Evolutionary conservation across 1,140 invertebrate genomes (phyloP).

Genomic region (Spodoptera frugiperda): DNA sequence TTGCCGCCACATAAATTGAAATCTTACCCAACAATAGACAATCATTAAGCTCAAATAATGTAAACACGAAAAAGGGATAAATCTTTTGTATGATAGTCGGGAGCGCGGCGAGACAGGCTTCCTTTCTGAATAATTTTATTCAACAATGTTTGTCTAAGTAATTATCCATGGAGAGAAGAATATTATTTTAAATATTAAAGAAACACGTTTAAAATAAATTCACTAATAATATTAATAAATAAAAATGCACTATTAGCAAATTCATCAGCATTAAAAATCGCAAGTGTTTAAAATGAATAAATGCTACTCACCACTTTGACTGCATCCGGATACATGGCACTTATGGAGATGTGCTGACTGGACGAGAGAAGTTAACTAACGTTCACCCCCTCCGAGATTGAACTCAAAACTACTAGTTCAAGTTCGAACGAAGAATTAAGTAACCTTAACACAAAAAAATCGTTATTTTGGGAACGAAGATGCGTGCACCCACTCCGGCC

Average conservation of each 20-base stretch:
- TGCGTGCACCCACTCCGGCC: constrained; percentile 74
- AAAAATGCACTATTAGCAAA: not conserved
- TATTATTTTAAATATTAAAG: too few species aligned
- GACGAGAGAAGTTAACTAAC: constrained; percentile 53
- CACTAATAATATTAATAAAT: not conserved
- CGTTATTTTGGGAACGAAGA: constrained; percentile 64
- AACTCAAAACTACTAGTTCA: constrained; percentile 49
- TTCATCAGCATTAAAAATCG: constrained; percentile 30
- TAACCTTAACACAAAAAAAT: constrained; percentile 60
- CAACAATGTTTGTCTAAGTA: too few species aligned
- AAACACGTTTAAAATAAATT: too few species aligned
- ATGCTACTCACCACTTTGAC: constrained; percentile 62
- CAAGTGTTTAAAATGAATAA: constrained; percentile 37
- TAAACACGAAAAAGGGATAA: constrained; percentile 54
- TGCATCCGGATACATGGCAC: constrained; percentile 64
- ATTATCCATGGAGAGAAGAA: too few species aligned
- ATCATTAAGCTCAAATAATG: constrained; percentile 56
- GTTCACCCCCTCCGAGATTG: constrained; percentile 54
- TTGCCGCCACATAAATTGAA: constrained; percentile 60
- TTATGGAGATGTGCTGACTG: constrained; percentile 41
- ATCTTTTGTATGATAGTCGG: constrained; percentile 25
- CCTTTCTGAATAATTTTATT: not conserved
- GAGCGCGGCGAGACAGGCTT: not conserved
- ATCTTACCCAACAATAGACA: constrained; percentile 60
- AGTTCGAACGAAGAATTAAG: constrained; percentile 48